Evolutionary conservation across 2,113 vertebrate species (phyloP), one percentile per base, ranked within the genome.

Genomic region (Perca flavescens): DNA sequence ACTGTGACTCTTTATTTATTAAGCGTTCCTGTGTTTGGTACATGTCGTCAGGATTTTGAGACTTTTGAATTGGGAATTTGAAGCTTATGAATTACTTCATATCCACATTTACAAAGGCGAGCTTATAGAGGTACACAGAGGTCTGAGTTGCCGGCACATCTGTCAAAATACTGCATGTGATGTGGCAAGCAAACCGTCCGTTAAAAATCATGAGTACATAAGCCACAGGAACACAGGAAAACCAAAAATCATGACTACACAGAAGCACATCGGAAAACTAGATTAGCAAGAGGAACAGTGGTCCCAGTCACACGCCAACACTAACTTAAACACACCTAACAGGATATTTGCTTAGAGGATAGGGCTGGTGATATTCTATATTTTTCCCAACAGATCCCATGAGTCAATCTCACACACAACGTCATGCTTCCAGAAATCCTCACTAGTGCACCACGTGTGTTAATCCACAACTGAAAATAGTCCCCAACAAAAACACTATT

Each of bases 221-320:
- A 52, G 10, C 78, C 43, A 64, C 76, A 74, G 49, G 19, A 72
- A 58, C 53, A 74, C 71, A 21, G 61, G 53, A 73, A 91, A 84
- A 58, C 40, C 62, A 64, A 66, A 70, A 82, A 34, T 40, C 64
- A 52, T 86, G 76, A 85, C 61, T 22, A 14, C 53, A 64, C 57
- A 74, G 69, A 82, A 43, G 25, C 62, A 22, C 49, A 25, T 36
- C 19, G 84, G 76, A 83, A 80, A 65, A 40, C 31, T 17, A 34
- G 62, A 69, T 69, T 61, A 80, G 61, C 60, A 72, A 77, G 22
- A 31, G 80, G 72, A 86, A 74, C 14, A 65, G 56, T 22, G 31
- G 53, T 65, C 10, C 34, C 66, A 66, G 19, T 50, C 58, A 43
- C 15, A 4, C 6, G 4, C 43, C 10, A 60, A 8, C 56, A 31